Conservation (phyloP, 2,888 invertebrate genomes). For the Cactoblastis cactorum region DNA sequence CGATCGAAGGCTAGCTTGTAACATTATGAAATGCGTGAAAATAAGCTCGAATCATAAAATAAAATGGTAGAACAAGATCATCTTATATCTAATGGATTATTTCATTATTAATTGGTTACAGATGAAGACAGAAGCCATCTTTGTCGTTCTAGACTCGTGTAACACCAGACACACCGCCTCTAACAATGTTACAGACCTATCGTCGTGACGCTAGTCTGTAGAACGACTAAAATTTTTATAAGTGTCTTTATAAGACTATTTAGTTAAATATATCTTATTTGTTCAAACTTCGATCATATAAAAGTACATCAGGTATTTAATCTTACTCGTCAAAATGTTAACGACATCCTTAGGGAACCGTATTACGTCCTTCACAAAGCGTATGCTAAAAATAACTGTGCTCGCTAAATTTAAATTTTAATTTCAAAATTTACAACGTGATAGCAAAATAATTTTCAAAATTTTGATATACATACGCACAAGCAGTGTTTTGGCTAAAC, state of each 20-base stretch:
- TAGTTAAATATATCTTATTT: slow-evolving; percentile 49
- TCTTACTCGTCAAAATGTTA: slow-evolving; percentile 24
- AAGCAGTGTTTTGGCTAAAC: slow-evolving; percentile 76
- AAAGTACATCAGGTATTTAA: slow-evolving; percentile 50
- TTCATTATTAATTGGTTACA: slow-evolving; percentile 31
- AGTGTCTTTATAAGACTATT: slow-evolving; percentile 61
- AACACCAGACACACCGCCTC: slow-evolving; percentile 47
- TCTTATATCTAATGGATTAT: slow-evolving; percentile 29
- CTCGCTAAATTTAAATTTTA: slow-evolving; percentile 42
- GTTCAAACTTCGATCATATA: slow-evolving; percentile 49
- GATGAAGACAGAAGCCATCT: slow-evolving; percentile 44
- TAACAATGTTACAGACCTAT: slow-evolving; percentile 49
- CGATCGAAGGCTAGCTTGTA: slow-evolving; percentile 17
- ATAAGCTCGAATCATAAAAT: slow-evolving; percentile 43
- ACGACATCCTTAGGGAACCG: slow-evolving; percentile 35
- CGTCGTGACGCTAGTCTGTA: slow-evolving; percentile 46
- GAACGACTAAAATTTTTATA: slow-evolving; percentile 42
- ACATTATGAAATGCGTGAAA: slow-evolving; percentile 29
- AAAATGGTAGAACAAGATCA: slow-evolving; percentile 32
- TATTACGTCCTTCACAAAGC: slow-evolving; percentile 59
- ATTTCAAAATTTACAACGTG: slow-evolving; percentile 56
- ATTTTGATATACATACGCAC: slow-evolving; percentile 55
- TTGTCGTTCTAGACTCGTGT: slow-evolving; percentile 51
- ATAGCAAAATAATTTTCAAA: slow-evolving; percentile 72
- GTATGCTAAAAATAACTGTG: slow-evolving; percentile 49